Conservation (phyloP, 2,888 invertebrate genomes). For the Glaucopsyche alexis region DNA sequence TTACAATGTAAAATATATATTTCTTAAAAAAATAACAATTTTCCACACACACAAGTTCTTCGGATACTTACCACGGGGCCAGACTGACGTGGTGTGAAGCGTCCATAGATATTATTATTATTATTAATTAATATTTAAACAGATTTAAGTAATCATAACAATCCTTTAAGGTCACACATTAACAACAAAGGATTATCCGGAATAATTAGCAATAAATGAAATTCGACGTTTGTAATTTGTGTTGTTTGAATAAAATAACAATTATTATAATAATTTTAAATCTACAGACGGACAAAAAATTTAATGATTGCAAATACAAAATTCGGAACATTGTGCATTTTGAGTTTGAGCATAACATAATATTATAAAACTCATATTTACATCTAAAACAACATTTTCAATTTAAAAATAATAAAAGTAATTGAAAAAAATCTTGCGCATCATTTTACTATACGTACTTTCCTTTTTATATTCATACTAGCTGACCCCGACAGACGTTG, state of each 20-base stretch:
- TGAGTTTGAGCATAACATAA: neutral
- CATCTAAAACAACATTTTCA: neutral
- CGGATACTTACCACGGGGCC: too few relatives aligned
- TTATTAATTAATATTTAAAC: neutral
- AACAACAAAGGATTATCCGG: neutral
- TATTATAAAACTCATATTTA: neutral
- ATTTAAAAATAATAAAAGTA: too few relatives aligned
- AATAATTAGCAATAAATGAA: neutral
- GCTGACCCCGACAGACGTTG: too few relatives aligned
- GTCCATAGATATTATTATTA: too few relatives aligned
- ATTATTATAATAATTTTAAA: neutral
- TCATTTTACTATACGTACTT: too few relatives aligned
- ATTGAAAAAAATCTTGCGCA: too few relatives aligned
- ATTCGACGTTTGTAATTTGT: neutral
- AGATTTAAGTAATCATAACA: neutral
- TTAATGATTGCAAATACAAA: neutral
- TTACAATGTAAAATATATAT: too few relatives aligned
- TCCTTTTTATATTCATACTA: too few relatives aligned
- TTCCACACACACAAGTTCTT: too few relatives aligned
- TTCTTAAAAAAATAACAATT: too few relatives aligned
- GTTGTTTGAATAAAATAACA: neutral
- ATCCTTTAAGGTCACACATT: neutral
- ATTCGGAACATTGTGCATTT: neutral
- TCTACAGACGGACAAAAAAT: conserved; percentile 4
- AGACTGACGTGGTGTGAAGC: too few relatives aligned